Evolutionary conservation across 2,888 invertebrate species (phyloP).

Genomic region (Deilephila porcellus): DNA sequence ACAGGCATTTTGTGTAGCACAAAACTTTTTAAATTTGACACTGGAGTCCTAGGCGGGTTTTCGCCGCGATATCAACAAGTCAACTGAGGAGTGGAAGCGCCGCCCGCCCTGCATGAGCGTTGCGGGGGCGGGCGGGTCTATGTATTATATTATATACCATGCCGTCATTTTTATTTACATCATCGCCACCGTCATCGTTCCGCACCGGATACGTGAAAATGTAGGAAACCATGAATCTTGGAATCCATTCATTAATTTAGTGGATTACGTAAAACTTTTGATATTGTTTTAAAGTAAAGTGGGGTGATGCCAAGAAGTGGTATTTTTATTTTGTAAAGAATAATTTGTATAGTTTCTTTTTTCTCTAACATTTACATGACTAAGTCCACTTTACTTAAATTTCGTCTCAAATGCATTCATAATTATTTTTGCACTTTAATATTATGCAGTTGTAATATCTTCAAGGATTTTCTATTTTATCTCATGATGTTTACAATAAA

Average conservation of each 20-base stretch:
- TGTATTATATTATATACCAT: conserved; percentile 36
- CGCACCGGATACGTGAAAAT: conserved; percentile 43
- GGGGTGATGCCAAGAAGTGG: not conserved
- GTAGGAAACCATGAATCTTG: conserved; percentile 11
- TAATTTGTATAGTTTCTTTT: no score
- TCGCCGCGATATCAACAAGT: conserved; percentile 64
- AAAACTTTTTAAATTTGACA: conserved; percentile 53
- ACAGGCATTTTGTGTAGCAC: conserved; percentile 72
- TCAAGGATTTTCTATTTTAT: no score
- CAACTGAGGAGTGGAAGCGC: conserved; percentile 64
- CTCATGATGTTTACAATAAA: not conserved
- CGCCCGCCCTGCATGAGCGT: conserved; percentile 71
- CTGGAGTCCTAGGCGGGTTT: conserved; percentile 63
- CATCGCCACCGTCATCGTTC: conserved; percentile 41
- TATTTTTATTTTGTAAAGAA: not conserved
- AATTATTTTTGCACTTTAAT: no score
- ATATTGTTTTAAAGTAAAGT: not conserved
- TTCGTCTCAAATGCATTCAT: no score
- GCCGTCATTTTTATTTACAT: conserved; percentile 61
- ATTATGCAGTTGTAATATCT: no score
- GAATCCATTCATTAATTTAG: conserved; percentile 1
- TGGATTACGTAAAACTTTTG: not conserved
- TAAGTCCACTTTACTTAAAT: no score
- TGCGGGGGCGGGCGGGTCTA: conserved; percentile 67
- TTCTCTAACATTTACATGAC: no score